Evolutionary conservation across 2,797 vertebrate genomes (phyloP), one percentile per base, ranked within the genome.

Genomic region (Siniperca undulata): DNA sequence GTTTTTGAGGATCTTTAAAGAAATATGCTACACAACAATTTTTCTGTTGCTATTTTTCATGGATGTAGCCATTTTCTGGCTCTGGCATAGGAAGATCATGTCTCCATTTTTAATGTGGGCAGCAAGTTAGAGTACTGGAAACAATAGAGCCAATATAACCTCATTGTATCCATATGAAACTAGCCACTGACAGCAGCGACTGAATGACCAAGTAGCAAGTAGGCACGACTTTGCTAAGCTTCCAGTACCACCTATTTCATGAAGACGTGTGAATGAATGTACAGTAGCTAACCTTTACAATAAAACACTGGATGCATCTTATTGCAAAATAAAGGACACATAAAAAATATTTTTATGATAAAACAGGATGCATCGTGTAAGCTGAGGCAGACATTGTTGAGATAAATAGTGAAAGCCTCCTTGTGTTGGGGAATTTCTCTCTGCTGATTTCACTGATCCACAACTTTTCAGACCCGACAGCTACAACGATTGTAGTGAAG

Each of bases 401-500:
- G 52, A 64, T 64, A 48, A 74, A 70, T 16, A 17, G 4, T 19
- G 4, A 78, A 80, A 78, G 48, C 40, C 12, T 61, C 42, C 40
- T 55, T 70, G 27, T 70, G n/a, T 10, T 36, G 19, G 24, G 0
- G 4, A 73, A 50, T 56, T 81, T 68, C 22, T 68, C 22, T 13
- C n/a, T 11, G 3, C 53, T 76, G 40, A 83, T 77, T 64, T 61
- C 52, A 52, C 46, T 11, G 40, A 76, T 52, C 30, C 40, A 79
- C 50, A 59, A 44, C 56, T 60, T 74, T 70, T 66, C 48, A 74
- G 38, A 59, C 50, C 27, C 3, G 2, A 30, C 70, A 62, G 68
- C 62, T 79, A 61, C 53, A 71, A 36, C 14, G 0, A 42, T 11
- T 71, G 30, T 48, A 9, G 27, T 2, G 58, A 55, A 50, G 24